A percentile compares a stretch with the other conserved stretches of the same genome.
These are phyloP conservation scores for Portevinia maculata DNA, from an alignment of 2,888 invertebrate genomes.

Conservation along the genomic window DNA sequence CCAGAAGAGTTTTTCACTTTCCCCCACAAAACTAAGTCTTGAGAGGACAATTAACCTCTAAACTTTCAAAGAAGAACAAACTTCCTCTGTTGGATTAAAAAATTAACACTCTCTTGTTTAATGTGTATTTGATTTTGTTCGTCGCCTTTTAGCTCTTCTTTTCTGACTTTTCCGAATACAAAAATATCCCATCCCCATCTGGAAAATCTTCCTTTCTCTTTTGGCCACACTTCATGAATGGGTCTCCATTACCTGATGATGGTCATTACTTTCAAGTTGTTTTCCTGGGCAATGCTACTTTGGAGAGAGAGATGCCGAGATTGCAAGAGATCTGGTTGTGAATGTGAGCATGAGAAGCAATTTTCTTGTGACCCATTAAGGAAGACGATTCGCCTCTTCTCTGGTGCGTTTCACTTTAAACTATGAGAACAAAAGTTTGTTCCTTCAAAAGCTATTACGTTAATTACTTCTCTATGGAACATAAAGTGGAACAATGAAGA, in stretches of 20 bases:
- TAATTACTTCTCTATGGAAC: constrained; percentile 71
- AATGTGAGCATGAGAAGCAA: constrained; percentile 58
- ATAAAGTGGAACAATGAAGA: constrained; percentile 66
- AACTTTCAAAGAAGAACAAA: constrained; percentile 51
- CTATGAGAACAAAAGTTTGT: constrained; percentile 73
- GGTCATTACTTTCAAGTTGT: constrained; percentile 71
- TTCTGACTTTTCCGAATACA: constrained; percentile 17
- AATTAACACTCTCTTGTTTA: constrained; percentile 69
- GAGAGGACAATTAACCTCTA: constrained; percentile 58
- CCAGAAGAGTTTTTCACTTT: background rate
- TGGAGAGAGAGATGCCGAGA: constrained; percentile 16
- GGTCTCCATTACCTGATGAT: constrained; percentile 73
- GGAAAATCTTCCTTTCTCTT: background rate
- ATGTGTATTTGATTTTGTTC: constrained; percentile 70
- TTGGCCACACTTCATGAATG: constrained; percentile 49
- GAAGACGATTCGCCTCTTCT: constrained; percentile 7
- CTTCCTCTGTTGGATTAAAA: constrained; percentile 69
- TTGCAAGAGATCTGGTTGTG: constrained; percentile 43
- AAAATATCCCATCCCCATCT: constrained; percentile 23
- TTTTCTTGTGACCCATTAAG: constrained; percentile 71
- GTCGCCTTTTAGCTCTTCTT: background rate
- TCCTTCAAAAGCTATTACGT: constrained; percentile 74
- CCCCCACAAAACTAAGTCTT: background rate
- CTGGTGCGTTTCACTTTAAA: constrained; percentile 37
- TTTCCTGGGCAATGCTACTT: constrained; percentile 28